phyloP scores from a whole-genome alignment of 2,888 invertebrate genomes.

The Formica aserva region DNA sequence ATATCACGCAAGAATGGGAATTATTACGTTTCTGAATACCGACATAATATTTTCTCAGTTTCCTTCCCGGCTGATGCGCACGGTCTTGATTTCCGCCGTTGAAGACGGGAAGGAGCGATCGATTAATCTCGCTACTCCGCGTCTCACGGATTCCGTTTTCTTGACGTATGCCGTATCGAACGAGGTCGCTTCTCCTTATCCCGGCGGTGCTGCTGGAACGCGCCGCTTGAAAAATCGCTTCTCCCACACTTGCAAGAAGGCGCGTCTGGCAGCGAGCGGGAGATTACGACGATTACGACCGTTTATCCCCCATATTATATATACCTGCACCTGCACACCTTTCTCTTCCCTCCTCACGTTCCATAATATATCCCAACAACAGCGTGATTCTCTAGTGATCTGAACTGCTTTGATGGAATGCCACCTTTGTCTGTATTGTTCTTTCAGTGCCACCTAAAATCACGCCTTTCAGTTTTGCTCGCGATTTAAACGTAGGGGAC shows the following conservation, averaged over 20 bases:
- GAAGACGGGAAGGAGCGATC: slow-evolving; percentile 25
- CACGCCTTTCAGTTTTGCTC: slow-evolving; percentile 89
- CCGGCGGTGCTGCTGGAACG: slow-evolving; percentile 53
- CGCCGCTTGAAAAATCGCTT: slow-evolving; percentile 42
- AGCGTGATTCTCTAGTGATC: slow-evolving; percentile 63
- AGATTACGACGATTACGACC: slow-evolving; percentile 53
- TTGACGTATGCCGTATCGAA: slow-evolving; percentile 53
- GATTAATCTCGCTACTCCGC: slow-evolving; percentile 41
- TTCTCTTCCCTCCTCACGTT: not conserved
- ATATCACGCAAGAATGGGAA: slow-evolving; percentile 1
- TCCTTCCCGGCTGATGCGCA: slow-evolving; percentile 14
- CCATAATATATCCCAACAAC: slow-evolving; percentile 19
- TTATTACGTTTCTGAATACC: not conserved
- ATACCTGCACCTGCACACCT: not conserved
- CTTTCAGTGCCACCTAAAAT: slow-evolving; percentile 89
- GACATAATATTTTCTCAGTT: slow-evolving; percentile 26
- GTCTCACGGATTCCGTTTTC: slow-evolving; percentile 14
- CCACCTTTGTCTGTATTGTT: slow-evolving; percentile 79
- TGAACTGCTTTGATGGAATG: slow-evolving; percentile 78
- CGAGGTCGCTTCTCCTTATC: slow-evolving; percentile 37
- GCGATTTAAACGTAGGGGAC: slow-evolving; percentile 88
- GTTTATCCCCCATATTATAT: slow-evolving; percentile 31
- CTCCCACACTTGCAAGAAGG: slow-evolving; percentile 23
- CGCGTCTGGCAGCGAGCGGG: slow-evolving; percentile 31
- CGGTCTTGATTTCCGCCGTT: slow-evolving; percentile 37